Conservation (phyloP, 2,113 vertebrate species). For the Dasyurus viverrinus region DNA sequence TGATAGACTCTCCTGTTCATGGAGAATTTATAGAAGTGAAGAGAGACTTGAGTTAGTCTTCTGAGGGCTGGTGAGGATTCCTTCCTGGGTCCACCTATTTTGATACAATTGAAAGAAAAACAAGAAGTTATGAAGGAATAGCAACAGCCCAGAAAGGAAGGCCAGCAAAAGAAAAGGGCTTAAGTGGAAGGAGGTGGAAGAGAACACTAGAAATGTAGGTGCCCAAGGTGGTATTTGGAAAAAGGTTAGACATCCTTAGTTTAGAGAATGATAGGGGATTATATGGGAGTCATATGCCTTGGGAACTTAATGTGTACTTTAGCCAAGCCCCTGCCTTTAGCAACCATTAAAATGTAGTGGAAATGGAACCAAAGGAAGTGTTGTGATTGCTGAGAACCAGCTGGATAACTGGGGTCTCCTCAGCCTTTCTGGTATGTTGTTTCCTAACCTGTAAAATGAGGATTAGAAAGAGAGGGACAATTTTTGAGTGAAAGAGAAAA, state of each 20-base stretch:
- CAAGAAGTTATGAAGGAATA: neutral
- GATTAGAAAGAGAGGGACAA: neutral
- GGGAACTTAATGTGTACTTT: constrained; percentile 12
- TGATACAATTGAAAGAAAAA: neutral
- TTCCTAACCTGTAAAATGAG: neutral
- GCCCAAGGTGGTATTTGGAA: constrained; percentile 20
- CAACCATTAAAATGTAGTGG: neutral
- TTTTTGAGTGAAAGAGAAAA: neutral
- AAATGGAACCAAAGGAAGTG: neutral
- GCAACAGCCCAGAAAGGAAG: too few relatives aligned
- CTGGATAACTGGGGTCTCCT: constrained; percentile 1
- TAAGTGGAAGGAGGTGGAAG: neutral
- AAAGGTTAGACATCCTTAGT: constrained; percentile 31
- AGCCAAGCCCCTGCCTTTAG: neutral
- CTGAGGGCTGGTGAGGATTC: neutral
- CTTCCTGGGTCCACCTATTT: neutral
- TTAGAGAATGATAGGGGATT: neutral
- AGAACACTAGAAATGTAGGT: neutral
- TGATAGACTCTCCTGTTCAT: neutral
- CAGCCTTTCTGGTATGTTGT: neutral
- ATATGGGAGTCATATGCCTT: constrained; percentile 35
- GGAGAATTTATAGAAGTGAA: neutral
- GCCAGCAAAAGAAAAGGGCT: neutral
- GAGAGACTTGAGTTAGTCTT: neutral
- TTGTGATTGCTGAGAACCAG: neutral